Evolutionary conservation across 2,113 vertebrate genomes (phyloP), one percentile per base, ranked within the genome.

Genomic region (Myxocyprinus asiaticus): DNA sequence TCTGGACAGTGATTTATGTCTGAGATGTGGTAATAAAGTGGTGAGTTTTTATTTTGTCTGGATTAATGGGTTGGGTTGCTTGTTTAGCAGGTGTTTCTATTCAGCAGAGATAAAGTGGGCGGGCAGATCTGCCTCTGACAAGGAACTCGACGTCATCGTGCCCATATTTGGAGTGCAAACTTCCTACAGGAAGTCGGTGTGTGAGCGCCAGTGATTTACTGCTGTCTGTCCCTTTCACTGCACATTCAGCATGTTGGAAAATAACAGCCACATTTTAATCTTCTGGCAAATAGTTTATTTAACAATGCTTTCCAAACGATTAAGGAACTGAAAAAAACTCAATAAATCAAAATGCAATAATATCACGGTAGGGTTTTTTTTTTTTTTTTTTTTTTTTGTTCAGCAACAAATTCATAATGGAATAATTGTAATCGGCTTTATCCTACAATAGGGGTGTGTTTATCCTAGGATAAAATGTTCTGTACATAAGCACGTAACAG

Each of bases 161-260:
- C 85, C 92, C 92, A 92, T 86, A 92, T 92, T 88, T 89, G 91
- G 89, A 69, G 14, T 53, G 0, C 10, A 58, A 9, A 85, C 90
- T 92, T 92, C 91, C 91, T 89, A 70, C 48, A 75, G 77, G 45
- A 66, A 48, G 69, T 22, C 17, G 45, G 5, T 6, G 65, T 43
- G 65, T 14, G 59, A n/a, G 56, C 7, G 45, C 33, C 42, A 17
- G 51, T 4, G 70, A 22, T 7, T 15, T 44, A 45, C 22, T 75
- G 17, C 45, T 2, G 8, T 33, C 17, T 42, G 42, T 22, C 56
- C 12, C 9, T 63, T 50, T 42, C 5, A 63, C 53, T 51, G 47
- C 61, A 4, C 9, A 76, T 65, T 76, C 61, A 65, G 73, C 73
- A 12, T 33, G 22, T 44, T 10, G 8, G 14, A n/a, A 43, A 64